phyloP scores from a whole-genome alignment of 92 coral and sea anemone species.

The Pocillopora meandrina region DNA sequence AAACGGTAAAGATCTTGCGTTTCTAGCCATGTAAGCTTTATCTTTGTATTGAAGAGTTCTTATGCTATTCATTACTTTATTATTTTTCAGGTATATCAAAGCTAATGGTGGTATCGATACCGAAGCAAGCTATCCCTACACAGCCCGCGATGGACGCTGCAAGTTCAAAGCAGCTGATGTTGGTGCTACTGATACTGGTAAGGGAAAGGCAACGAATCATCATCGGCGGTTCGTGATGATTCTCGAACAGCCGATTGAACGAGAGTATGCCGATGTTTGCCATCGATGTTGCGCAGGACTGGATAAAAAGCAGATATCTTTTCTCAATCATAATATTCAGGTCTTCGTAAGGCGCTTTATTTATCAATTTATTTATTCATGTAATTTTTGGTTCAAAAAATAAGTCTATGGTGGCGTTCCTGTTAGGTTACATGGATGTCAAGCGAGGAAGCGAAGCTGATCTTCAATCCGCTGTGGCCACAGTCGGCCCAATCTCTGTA shows the following conservation, averaged over 20 bases:
- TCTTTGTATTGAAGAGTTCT: not conserved
- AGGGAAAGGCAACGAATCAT: constrained; percentile 40
- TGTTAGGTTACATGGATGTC: constrained; percentile 48
- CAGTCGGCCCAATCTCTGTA: constrained; percentile 76
- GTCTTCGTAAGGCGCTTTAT: too few relatives aligned
- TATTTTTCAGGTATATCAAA: constrained; percentile 55
- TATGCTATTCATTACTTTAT: not conserved
- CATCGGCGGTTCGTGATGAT: too few relatives aligned
- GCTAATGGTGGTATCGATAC: constrained; percentile 89
- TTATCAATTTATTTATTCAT: too few relatives aligned
- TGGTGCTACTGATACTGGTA: constrained; percentile 74
- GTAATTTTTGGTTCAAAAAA: too few relatives aligned
- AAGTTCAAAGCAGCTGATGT: constrained; percentile 37
- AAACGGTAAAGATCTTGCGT: not conserved
- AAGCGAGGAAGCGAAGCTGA: constrained; percentile 56
- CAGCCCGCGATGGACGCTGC: constrained; percentile 46
- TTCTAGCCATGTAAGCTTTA: not conserved
- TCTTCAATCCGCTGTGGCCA: constrained; percentile 68
- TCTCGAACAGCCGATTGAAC: too few relatives aligned
- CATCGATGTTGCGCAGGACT: too few relatives aligned
- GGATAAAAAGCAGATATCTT: too few relatives aligned
- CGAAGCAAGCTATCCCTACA: constrained; percentile 83
- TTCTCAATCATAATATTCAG: too few relatives aligned
- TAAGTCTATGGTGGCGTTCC: not conserved
- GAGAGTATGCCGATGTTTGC: too few relatives aligned